phyloP scores from a whole-genome alignment of 1,140 invertebrate genomes.

The Ectropis grisescens region DNA sequence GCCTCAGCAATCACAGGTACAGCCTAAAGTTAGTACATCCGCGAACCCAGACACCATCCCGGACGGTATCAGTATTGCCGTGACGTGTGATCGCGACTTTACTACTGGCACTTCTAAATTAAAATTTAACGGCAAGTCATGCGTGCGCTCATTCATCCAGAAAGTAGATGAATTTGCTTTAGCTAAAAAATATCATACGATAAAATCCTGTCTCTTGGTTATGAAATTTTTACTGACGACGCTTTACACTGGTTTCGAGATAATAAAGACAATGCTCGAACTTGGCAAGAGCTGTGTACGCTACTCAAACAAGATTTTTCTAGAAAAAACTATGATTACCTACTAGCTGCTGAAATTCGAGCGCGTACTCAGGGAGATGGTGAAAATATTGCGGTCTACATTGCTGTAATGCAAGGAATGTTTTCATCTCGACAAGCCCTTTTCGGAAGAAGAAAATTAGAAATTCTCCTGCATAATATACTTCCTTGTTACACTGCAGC shows the following conservation, averaged over 20 bases:
- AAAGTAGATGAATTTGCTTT: neutral
- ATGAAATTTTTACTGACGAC: constrained; percentile 1
- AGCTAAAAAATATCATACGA: neutral
- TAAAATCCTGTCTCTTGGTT: neutral
- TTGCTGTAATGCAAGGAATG: constrained; percentile 20
- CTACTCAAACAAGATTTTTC: too few relatives aligned
- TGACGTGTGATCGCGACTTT: neutral
- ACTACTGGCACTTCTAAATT: neutral
- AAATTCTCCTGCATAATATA: constrained; percentile 23
- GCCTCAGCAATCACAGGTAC: neutral
- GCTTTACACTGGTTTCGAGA: neutral
- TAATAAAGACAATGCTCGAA: neutral
- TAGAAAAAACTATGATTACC: too few relatives aligned
- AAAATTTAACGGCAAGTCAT: neutral
- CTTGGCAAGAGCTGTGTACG: too few relatives aligned
- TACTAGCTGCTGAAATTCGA: neutral
- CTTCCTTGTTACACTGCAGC: constrained; percentile 19
- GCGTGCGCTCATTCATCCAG: neutral
- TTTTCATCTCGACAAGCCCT: constrained; percentile 19
- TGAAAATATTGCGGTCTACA: neutral
- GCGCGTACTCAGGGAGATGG: too few relatives aligned
- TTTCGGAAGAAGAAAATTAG: too few relatives aligned
- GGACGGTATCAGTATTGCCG: neutral
- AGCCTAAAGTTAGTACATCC: neutral
- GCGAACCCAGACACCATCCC: neutral